Evolutionary conservation across 23 tunicate species (phyloP).

Genomic region (Halocynthia aurantium): DNA sequence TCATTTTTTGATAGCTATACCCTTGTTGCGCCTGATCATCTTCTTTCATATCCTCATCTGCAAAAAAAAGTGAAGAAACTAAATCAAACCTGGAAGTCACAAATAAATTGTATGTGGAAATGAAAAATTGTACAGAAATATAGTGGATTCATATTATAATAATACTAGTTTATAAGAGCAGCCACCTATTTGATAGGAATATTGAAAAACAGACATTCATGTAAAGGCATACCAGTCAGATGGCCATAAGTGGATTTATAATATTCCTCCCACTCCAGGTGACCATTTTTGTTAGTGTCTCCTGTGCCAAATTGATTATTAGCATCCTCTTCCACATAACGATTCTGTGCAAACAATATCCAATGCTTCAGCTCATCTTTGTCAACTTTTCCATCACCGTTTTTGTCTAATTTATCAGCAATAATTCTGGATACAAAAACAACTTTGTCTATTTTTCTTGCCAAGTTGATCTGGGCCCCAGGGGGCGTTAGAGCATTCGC

Average conservation of each 20-base stretch:
- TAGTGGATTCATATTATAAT: too few relatives aligned
- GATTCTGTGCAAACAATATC: constrained; percentile 55
- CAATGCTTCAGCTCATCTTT: constrained; percentile 69
- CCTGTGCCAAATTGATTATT: constrained; percentile 35
- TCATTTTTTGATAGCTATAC: constrained; percentile 63
- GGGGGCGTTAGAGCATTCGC: too few relatives aligned
- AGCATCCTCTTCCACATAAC: constrained; percentile 82
- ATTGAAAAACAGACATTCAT: background rate
- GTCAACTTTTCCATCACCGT: constrained; percentile 51
- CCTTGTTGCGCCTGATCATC: constrained; percentile 18
- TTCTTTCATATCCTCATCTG: constrained; percentile 8
- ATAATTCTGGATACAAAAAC: constrained; percentile 23
- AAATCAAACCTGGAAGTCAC: background rate
- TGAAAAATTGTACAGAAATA: too few relatives aligned
- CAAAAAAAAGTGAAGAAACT: background rate
- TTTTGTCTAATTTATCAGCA: constrained; percentile 60
- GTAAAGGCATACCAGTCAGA: constrained; percentile 8
- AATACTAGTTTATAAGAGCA: too few relatives aligned
- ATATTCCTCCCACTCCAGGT: constrained; percentile 75
- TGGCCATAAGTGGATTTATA: constrained; percentile 63
- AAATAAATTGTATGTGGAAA: too few relatives aligned
- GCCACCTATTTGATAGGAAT: too few relatives aligned
- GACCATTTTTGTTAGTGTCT: constrained; percentile 42
- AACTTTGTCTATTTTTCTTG: background rate
- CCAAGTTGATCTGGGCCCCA: too few relatives aligned